Evolutionary conservation across 1,140 invertebrate species (phyloP).

Genomic region (Trachelipus rathkii): DNA sequence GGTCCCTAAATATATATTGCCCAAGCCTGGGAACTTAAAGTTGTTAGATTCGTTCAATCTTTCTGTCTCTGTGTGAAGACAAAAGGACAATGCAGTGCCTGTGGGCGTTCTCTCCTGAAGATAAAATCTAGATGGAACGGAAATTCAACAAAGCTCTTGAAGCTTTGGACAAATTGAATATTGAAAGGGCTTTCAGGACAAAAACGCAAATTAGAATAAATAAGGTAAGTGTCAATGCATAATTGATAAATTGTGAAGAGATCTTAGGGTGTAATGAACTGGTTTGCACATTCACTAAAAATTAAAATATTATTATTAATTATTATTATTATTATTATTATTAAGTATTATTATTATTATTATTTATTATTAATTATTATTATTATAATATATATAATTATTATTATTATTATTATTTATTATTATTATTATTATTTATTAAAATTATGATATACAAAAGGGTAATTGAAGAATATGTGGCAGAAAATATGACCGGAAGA

Average conservation of each 20-base stretch:
- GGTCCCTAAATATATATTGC: constrained; percentile 51
- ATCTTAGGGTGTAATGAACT: no score
- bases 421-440: no score
- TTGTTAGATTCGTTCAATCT: constrained; percentile 50
- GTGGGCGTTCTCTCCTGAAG: constrained; percentile 62
- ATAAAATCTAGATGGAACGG: constrained; percentile 54
- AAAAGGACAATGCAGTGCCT: constrained; percentile 62
- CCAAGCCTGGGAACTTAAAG: constrained; percentile 52
- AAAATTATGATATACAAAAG: no score
- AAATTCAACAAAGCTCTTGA: constrained; percentile 55
- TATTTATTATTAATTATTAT: no score
- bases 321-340: no score
- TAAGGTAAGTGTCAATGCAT: constrained; percentile 28
- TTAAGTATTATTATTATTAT: no score
- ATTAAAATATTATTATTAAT: no score
- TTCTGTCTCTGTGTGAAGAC: constrained; percentile 50
- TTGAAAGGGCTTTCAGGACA: constrained; percentile 61
- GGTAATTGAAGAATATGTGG: no score
- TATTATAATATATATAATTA: no score
- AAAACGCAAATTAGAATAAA: constrained; percentile 40
- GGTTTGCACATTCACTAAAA: no score
- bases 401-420: no score
- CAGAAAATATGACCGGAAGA: no score
- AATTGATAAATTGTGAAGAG: neutral
- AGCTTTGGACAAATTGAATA: constrained; percentile 65